Conservation (phyloP, 2,797 vertebrate genomes). For the Cossypha polioptera region DNA sequence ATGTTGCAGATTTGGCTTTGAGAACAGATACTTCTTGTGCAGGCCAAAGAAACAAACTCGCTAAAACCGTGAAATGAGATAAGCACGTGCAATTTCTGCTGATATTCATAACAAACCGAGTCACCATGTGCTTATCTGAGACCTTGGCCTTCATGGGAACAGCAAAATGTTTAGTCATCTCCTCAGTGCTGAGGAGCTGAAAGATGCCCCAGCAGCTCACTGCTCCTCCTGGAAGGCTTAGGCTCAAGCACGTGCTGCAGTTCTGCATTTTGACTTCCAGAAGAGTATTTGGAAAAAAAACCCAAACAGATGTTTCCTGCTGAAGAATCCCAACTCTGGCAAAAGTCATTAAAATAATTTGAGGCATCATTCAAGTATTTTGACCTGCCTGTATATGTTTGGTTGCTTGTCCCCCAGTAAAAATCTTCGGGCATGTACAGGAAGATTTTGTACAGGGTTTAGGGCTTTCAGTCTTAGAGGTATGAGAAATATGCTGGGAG, state of each 20-base stretch:
- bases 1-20: not conserved
- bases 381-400: not conserved
- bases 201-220: not conserved
- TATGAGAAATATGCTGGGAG: not conserved
- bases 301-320: not conserved
- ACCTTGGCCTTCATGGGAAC: constrained; percentile 4
- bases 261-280: not conserved
- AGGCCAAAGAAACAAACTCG: not conserved
- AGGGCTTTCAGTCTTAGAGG: not conserved
- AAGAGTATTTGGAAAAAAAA: not conserved
- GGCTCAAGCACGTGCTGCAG: not conserved
- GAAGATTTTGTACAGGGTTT: not conserved
- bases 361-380: not conserved
- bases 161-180: constrained; percentile 10
- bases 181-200: not conserved
- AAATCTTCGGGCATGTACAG: not conserved
- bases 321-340: not conserved
- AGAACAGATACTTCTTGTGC: constrained; percentile 19
- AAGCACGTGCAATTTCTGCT: not conserved
- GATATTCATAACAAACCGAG: not conserved
- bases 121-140: not conserved
- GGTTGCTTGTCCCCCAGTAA: not conserved
- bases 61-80: not conserved
- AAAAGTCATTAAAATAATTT: not conserved
- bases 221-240: not conserved